Evolutionary conservation across 2,888 invertebrate species (phyloP).

Genomic region (Tigriopus californicus): DNA sequence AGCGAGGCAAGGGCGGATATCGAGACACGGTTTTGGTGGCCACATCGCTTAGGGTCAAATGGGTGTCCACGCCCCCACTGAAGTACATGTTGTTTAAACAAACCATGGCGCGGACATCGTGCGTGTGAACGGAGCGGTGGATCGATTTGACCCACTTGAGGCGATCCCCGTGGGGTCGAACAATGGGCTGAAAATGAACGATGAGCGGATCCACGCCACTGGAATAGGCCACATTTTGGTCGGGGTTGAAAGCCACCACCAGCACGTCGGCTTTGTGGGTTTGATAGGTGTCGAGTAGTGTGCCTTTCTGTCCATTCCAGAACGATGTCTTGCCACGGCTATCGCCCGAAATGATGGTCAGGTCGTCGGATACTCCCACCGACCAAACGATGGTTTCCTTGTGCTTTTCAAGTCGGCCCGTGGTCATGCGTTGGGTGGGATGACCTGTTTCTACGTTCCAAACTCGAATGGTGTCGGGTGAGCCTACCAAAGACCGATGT

Average conservation of each 20-base stretch:
- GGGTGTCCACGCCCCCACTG: background rate
- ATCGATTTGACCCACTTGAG: constrained; percentile 65
- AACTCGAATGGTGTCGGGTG: constrained; percentile 58
- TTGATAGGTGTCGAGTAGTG: constrained; percentile 53
- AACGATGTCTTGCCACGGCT: constrained; percentile 55
- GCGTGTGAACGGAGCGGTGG: constrained; percentile 58
- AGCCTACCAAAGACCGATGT: constrained; percentile 59
- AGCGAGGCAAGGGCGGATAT: constrained; percentile 3
- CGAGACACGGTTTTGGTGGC: background rate
- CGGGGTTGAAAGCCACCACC: constrained; percentile 46
- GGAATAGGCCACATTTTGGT: constrained; percentile 48
- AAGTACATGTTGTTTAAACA: background rate
- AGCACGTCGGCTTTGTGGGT: constrained; percentile 67
- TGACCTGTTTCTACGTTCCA: constrained; percentile 60
- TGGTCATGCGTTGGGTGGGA: constrained; percentile 58
- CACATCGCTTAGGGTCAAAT: background rate
- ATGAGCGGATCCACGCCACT: constrained; percentile 63
- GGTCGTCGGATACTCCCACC: constrained; percentile 54
- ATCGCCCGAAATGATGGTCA: constrained; percentile 47
- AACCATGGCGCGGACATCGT: constrained; percentile 60
- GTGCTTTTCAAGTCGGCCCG: constrained; percentile 38
- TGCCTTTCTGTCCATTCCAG: constrained; percentile 66
- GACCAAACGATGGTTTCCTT: constrained; percentile 69
- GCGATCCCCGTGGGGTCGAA: constrained; percentile 32
- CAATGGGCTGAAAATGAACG: constrained; percentile 48